phyloP scores from a whole-genome alignment of 2,113 vertebrate species.

The Pollimyrus isidori region DNA sequence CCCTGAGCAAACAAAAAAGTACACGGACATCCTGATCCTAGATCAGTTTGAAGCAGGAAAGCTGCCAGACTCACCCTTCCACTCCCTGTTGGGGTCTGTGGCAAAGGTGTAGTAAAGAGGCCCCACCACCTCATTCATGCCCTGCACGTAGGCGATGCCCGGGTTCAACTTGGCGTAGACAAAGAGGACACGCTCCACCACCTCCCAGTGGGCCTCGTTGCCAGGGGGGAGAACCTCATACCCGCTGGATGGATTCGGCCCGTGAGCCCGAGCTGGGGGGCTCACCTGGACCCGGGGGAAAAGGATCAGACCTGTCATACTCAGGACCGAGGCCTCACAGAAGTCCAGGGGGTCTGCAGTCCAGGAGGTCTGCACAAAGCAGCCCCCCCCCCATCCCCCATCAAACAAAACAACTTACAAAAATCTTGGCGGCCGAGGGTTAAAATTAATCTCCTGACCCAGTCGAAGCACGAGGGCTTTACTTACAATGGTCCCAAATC shows the following conservation, averaged over 20 bases:
- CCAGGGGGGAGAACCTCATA: constrained; percentile 82
- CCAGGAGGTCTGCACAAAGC: background rate
- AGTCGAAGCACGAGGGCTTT: background rate
- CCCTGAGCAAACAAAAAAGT: background rate
- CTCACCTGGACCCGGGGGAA: constrained; percentile 66
- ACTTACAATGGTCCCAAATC: background rate
- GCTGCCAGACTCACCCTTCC: constrained; percentile 72
- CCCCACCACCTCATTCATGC: constrained; percentile 96
- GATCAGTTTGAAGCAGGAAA: background rate
- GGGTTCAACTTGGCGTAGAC: constrained; percentile 98
- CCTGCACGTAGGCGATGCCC: constrained; percentile 91
- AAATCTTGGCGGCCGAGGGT: background rate
- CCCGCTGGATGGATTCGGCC: constrained; percentile 68
- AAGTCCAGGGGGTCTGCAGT: background rate
- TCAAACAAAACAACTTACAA: background rate
- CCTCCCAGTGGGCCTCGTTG: constrained; percentile 93
- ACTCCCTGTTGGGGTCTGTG: constrained; percentile 80
- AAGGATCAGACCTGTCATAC: background rate
- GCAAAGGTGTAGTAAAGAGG: constrained; percentile 97
- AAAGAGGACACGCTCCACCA: constrained; percentile 93
- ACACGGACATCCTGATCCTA: background rate
- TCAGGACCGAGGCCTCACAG: background rate
- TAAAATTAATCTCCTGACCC: background rate
- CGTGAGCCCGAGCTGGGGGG: constrained; percentile 70
- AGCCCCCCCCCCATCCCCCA: background rate